Evolutionary conservation across 2,113 vertebrate genomes (phyloP).

Genomic region (Gallinago media): DNA sequence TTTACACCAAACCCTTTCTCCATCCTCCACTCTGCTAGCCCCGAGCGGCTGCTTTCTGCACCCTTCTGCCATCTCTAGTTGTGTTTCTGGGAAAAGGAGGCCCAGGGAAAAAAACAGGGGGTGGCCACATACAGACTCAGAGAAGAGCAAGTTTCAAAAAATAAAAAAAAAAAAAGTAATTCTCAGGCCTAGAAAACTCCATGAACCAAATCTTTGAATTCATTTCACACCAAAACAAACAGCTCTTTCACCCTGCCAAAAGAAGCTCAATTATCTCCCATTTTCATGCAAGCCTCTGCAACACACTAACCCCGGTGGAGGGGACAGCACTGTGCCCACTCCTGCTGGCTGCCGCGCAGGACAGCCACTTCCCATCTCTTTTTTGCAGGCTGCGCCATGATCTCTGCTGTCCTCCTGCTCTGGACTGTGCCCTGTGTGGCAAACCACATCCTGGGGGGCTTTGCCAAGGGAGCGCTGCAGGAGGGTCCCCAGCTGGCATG

Average conservation of each 20-base stretch:
- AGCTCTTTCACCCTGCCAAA: neutral
- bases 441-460: slow-evolving; percentile 77
- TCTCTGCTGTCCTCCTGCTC: slow-evolving; percentile 80
- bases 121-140: neutral
- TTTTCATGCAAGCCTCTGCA: neutral
- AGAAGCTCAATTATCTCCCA: neutral
- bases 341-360: accelerated
- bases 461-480: slow-evolving; percentile 74
- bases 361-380: neutral
- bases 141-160: neutral
- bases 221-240: neutral
- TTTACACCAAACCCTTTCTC: neutral
- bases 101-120: neutral
- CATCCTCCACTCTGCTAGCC: neutral
- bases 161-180: neutral
- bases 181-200: neutral
- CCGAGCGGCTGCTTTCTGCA: neutral
- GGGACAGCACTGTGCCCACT: accelerated
- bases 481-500: slow-evolving; percentile 85
- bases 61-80: neutral
- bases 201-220: neutral
- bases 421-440: slow-evolving; percentile 81
- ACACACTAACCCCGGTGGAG: accelerated
- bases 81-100: neutral
- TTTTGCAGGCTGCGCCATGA: slow-evolving; percentile 79